These are phyloP conservation scores for Ceyx erithaca DNA, from an alignment of 2,797 vertebrate species.

Conservation along the genomic window DNA sequence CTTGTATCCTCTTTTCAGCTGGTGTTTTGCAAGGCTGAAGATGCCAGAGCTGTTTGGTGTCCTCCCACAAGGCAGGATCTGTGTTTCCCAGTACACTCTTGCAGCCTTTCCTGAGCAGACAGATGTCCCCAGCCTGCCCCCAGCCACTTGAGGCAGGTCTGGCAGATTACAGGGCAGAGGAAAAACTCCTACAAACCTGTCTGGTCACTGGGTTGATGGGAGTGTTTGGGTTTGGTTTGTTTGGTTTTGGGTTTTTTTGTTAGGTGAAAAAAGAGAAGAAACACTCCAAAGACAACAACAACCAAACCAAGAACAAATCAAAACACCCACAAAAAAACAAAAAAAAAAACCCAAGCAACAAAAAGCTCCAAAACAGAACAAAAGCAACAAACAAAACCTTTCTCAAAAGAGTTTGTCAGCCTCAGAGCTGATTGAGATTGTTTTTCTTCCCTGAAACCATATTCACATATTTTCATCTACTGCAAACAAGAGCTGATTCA, in stretches of 20 bases:
- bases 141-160: background rate
- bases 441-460: background rate
- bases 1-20: constrained; percentile 25
- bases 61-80: background rate
- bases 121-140: background rate
- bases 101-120: background rate
- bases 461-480: background rate
- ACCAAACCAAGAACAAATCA: background rate
- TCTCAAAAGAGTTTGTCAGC: background rate
- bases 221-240: background rate
- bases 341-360: too few relatives aligned
- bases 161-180: background rate
- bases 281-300: too few relatives aligned
- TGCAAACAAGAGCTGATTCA: background rate
- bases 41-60: background rate
- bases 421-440: background rate
- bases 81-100: background rate
- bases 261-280: background rate
- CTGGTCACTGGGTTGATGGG: background rate
- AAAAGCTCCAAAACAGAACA: too few relatives aligned
- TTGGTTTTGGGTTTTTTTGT: background rate
- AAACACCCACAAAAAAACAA: background rate
- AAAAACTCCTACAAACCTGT: background rate
- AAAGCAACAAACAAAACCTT: background rate
- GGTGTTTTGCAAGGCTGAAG: constrained; percentile 10